Evolutionary conservation across 2,797 vertebrate genomes (phyloP).

Genomic region (Thaleichthys pacificus): DNA sequence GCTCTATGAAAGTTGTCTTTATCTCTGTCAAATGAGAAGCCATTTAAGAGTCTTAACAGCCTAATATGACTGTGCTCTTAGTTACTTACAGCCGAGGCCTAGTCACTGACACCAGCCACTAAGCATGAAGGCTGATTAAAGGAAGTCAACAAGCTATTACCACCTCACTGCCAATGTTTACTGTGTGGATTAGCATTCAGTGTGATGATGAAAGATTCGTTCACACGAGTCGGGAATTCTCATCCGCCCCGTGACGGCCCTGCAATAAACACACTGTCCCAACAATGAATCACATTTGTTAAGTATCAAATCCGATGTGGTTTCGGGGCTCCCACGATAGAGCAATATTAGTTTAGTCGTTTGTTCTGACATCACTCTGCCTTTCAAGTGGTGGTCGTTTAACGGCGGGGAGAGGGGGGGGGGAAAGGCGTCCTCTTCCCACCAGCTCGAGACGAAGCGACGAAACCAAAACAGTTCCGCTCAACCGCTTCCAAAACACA

Average conservation of each 20-base stretch:
- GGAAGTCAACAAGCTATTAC: slow-evolving; percentile 40
- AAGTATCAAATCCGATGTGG: slow-evolving; percentile 47
- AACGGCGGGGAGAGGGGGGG: slow-evolving; percentile 20
- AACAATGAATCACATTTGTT: slow-evolving; percentile 56
- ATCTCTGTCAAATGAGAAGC: slow-evolving; percentile 37
- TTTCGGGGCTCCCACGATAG: slow-evolving; percentile 57
- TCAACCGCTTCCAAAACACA: slow-evolving; percentile 35
- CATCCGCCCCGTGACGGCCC: slow-evolving; percentile 21
- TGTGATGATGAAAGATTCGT: slow-evolving; percentile 28
- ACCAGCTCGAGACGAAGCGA: slow-evolving; percentile 50
- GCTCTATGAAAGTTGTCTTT: slow-evolving; percentile 49
- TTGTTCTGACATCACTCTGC: slow-evolving; percentile 65
- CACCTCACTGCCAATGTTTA: slow-evolving; percentile 57
- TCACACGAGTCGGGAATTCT: slow-evolving; percentile 32
- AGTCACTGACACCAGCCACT: slow-evolving; percentile 47
- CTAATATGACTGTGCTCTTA: slow-evolving; percentile 15
- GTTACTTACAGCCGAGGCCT: slow-evolving; percentile 29
- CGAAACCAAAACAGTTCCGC: slow-evolving; percentile 52
- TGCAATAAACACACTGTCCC: slow-evolving; percentile 50
- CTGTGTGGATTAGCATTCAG: slow-evolving; percentile 55
- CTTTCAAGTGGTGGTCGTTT: slow-evolving; percentile 71
- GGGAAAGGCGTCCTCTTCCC: slow-evolving; percentile 25
- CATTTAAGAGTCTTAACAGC: slow-evolving; percentile 7
- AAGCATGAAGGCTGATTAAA: slow-evolving; percentile 50
- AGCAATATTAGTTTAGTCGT: slow-evolving; percentile 61